Evolutionary conservation across 2,113 vertebrate genomes (phyloP).

Genomic region (Nannospalax galili): DNA sequence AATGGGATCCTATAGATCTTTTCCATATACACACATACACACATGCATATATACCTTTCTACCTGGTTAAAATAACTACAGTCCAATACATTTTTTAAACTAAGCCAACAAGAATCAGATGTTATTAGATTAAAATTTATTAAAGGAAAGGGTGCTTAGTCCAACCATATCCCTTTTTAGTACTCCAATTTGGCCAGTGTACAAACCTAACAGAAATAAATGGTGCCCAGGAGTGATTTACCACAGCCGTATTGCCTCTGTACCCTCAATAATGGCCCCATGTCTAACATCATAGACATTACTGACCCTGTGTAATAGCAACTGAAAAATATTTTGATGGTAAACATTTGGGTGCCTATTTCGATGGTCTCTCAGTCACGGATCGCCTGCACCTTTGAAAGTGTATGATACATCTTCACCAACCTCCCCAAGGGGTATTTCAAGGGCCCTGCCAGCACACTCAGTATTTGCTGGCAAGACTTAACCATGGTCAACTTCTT

Average conservation of each 20-base stretch:
- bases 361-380: not conserved
- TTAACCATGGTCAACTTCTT: slow-evolving; percentile 38
- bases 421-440: not conserved
- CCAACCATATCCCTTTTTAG: not conserved
- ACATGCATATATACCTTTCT: not conserved
- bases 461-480: not conserved
- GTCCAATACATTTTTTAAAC: slow-evolving; percentile 2
- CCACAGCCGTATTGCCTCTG: not conserved
- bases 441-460: not conserved
- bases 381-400: slow-evolving; percentile 29
- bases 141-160: not conserved
- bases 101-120: not conserved
- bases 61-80: slow-evolving; percentile 18
- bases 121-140: not conserved
- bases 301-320: not conserved
- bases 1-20: not conserved
- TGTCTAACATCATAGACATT: not conserved
- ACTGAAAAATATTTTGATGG: not conserved
- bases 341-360: not conserved
- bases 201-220: not conserved
- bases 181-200: not conserved
- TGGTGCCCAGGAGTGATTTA: not conserved
- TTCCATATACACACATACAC: not conserved
- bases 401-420: not conserved
- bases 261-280: not conserved